Percentiles rank a stretch among this genome's conserved stretches.
phyloP scores from a whole-genome alignment of 2,113 vertebrate genomes.

The Eolophus roseicapilla region DNA sequence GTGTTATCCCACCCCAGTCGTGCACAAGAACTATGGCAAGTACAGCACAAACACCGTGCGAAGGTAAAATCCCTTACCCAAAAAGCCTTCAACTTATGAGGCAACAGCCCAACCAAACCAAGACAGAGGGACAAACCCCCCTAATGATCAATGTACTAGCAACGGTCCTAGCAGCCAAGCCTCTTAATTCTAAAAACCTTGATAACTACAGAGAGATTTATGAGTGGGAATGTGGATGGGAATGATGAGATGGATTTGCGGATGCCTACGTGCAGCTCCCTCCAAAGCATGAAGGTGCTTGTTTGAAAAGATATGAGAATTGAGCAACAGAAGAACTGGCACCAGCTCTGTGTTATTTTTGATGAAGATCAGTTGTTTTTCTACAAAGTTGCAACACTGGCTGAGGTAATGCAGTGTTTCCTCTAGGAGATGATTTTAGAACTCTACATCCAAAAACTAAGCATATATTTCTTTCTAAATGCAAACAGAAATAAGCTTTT shows the following conservation, averaged over 20 bases:
- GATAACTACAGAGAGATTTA: not conserved
- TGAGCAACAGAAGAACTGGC: constrained; percentile 1
- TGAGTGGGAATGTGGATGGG: not conserved
- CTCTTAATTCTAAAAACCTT: not conserved
- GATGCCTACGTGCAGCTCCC: not conserved
- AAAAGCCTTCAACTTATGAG: not conserved
- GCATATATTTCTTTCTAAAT: not conserved
- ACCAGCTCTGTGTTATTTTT: not conserved
- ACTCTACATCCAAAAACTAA: not conserved
- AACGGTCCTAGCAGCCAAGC: not conserved
- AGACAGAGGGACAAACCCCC: not conserved
- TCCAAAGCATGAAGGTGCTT: constrained; percentile 34
- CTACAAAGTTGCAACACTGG: not conserved
- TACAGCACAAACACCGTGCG: not conserved
- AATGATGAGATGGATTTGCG: not conserved
- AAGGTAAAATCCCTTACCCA: not conserved
- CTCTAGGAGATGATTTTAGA: not conserved
- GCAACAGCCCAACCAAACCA: not conserved
- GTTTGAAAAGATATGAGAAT: not conserved
- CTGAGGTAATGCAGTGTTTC: constrained; percentile 11
- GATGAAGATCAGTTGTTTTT: constrained; percentile 19
- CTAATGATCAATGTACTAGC: not conserved
- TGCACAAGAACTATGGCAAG: not conserved
- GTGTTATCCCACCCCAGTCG: not conserved
- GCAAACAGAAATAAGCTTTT: not conserved